phyloP scores from a whole-genome alignment of 2,113 vertebrate genomes.

The Dasyurus viverrinus region DNA sequence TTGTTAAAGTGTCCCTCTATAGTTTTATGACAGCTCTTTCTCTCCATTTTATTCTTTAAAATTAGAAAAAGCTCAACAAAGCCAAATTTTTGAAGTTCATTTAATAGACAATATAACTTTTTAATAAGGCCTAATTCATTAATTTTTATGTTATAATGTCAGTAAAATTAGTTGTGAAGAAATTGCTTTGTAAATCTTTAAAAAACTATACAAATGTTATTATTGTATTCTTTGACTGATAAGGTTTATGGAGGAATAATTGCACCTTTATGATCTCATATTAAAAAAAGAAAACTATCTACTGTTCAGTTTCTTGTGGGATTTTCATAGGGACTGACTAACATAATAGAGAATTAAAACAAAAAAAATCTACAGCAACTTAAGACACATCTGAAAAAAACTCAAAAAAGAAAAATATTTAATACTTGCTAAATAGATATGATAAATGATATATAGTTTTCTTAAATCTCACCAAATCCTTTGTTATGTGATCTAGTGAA shows the following conservation, averaged over 20 bases:
- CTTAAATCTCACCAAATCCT: neutral
- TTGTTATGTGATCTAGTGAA: neutral
- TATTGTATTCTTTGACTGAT: neutral
- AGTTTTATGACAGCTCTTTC: neutral
- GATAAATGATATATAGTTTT: neutral
- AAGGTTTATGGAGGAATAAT: neutral
- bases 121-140: neutral
- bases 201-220: neutral
- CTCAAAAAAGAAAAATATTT: neutral
- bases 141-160: neutral
- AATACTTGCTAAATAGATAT: neutral
- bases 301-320: slow-evolving; percentile 21
- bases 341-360: neutral
- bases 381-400: neutral
- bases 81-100: neutral
- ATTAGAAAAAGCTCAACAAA: neutral
- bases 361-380: neutral
- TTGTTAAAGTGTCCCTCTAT: neutral
- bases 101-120: neutral
- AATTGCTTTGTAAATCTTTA: neutral
- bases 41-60: neutral
- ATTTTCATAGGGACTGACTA: neutral
- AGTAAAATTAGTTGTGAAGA: neutral
- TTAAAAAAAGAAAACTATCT: neutral
- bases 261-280: neutral